Percentiles rank a stretch among this genome's conserved stretches.
These are phyloP conservation scores for Deroptyus accipitrinus DNA, from an alignment of 2,113 vertebrate species.

Conservation along the genomic window DNA sequence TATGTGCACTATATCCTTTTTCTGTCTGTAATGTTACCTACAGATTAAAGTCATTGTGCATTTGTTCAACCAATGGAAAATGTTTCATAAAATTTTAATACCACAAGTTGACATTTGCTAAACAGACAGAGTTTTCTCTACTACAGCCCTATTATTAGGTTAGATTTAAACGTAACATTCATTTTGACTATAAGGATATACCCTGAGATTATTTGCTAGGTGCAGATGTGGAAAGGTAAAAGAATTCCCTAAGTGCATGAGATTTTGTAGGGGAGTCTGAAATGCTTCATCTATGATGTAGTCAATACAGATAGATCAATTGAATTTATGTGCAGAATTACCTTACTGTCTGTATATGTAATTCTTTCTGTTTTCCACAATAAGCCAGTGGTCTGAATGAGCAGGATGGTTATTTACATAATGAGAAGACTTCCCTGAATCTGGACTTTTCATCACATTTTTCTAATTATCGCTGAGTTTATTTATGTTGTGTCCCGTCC, in stretches of 20 bases:
- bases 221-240: neutral
- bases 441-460: neutral
- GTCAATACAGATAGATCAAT: neutral
- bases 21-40: neutral
- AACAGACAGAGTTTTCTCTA: neutral
- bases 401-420: neutral
- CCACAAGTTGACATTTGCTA: neutral
- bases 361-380: neutral
- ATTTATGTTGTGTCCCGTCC: neutral
- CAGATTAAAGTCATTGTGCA: neutral
- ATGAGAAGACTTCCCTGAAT: neutral
- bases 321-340: neutral
- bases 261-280: neutral
- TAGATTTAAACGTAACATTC: neutral
- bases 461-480: neutral
- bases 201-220: neutral
- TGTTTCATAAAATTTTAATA: neutral
- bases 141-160: neutral
- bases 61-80: neutral
- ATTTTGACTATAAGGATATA: neutral
- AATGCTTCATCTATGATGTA: neutral
- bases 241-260: neutral
- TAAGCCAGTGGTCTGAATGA: neutral
- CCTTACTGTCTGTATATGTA: neutral
- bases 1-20: neutral